Evolutionary conservation across 2,797 vertebrate genomes (phyloP).

Genomic region (Coracias cyanogaster): DNA sequence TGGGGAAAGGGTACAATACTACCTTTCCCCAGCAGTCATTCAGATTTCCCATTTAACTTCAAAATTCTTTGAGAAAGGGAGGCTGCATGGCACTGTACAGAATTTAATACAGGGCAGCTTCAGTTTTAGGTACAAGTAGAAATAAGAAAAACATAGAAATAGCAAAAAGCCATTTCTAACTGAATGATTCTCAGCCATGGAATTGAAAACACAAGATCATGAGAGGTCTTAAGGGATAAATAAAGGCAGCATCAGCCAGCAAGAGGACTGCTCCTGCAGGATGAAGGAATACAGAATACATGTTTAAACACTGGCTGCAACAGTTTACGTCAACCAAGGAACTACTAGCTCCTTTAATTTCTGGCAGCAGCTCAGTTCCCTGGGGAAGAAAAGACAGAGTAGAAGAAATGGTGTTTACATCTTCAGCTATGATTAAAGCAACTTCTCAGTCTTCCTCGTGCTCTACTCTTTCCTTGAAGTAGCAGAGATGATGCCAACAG

Average conservation of each 20-base stretch:
- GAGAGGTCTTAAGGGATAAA: neutral
- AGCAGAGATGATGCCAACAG: neutral
- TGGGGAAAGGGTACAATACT: neutral
- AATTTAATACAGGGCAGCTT: neutral
- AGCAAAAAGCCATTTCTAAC: neutral
- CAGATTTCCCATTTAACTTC: neutral
- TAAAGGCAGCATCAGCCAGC: neutral
- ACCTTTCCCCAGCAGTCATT: neutral
- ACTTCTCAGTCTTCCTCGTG: neutral
- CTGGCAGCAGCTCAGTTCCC: slow-evolving; percentile 14
- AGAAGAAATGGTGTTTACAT: slow-evolving; percentile 4
- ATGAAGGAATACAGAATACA: neutral
- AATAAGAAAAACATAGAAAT: neutral
- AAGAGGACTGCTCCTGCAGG: neutral
- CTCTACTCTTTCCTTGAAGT: neutral
- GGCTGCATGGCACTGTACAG: neutral
- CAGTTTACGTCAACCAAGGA: neutral
- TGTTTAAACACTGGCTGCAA: neutral
- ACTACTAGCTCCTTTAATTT: neutral
- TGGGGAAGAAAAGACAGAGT: neutral
- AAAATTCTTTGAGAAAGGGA: neutral
- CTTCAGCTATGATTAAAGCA: neutral
- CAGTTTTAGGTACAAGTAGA: neutral
- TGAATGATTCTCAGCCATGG: neutral
- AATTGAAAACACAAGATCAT: slow-evolving; percentile 15